Evolutionary conservation across 2,888 invertebrate species (phyloP).

Genomic region (Drosophila vallismaia): DNA sequence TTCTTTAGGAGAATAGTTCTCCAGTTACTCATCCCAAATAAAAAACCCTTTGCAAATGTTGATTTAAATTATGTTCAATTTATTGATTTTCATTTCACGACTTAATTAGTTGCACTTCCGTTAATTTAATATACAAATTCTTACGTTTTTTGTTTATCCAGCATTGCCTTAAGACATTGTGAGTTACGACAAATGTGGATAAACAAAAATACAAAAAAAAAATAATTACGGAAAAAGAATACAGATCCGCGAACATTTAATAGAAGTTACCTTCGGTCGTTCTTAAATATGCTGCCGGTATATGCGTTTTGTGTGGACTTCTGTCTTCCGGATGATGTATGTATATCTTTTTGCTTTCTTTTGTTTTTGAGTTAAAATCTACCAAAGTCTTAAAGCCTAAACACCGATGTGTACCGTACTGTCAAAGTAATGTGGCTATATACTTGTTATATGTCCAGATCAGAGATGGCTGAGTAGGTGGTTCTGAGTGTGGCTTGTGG

Average conservation of each 20-base stretch:
- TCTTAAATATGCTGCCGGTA: background rate
- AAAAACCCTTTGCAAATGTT: background rate
- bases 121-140: conserved; percentile 32
- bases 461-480: conserved; percentile 34
- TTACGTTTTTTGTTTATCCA: conserved; percentile 12
- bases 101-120: conserved; percentile 33
- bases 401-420: conserved; percentile 37
- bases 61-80: conserved; percentile 37
- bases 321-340: conserved; percentile 15
- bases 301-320: background rate
- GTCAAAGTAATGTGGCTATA: conserved; percentile 24
- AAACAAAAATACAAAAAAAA: background rate
- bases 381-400: conserved; percentile 41
- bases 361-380: conserved; percentile 26
- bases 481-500: conserved; percentile 1
- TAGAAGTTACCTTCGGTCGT: conserved; percentile 29
- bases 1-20: background rate
- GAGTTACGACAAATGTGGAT: conserved; percentile 28
- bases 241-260: conserved; percentile 10
- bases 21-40: background rate
- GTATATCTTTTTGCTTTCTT: background rate
- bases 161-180: conserved; percentile 17
- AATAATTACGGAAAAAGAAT: conserved; percentile 8
- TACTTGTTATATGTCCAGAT: conserved; percentile 40
- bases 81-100: conserved; percentile 34